Evolutionary conservation across 2,113 vertebrate species (phyloP).

Genomic region (Todiramphus saurophagus): DNA sequence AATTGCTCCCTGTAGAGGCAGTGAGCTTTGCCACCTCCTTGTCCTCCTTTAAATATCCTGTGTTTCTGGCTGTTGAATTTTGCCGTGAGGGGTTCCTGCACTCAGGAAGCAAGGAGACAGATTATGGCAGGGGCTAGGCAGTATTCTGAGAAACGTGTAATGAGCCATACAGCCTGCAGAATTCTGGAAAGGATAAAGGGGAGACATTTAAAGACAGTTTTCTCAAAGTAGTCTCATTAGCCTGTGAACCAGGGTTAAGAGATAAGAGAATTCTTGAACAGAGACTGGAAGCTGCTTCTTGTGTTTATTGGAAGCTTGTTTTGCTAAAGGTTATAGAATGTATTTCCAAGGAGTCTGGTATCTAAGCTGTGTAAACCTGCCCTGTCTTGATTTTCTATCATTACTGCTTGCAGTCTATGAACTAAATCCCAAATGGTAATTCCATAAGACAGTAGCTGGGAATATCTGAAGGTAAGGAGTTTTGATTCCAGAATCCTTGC

Average conservation of each 20-base stretch:
- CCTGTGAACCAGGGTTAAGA: background rate
- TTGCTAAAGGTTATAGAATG: background rate
- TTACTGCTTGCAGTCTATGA: background rate
- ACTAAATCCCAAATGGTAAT: background rate
- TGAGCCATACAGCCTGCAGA: background rate
- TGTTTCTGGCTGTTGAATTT: background rate
- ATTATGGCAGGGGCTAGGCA: background rate
- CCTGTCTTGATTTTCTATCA: background rate
- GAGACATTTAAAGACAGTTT: background rate
- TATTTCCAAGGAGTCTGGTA: background rate
- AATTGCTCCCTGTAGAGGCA: background rate
- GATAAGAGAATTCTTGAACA: constrained; percentile 3
- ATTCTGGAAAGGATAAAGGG: background rate
- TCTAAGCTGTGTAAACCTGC: background rate
- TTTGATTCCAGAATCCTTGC: background rate
- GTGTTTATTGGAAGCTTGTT: constrained; percentile 9
- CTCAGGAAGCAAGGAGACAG: background rate
- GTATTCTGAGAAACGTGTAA: background rate
- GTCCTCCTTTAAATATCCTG: background rate
- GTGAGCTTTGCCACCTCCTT: background rate
- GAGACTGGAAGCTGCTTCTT: background rate
- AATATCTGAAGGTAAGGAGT: background rate
- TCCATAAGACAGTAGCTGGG: background rate
- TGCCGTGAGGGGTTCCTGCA: background rate
- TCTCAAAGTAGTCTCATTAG: background rate